Percentiles rank a stretch among this genome's conserved stretches.
Evolutionary conservation across 2,888 invertebrate genomes (phyloP).

Genomic region (Trissolcus brochymenae): DNA sequence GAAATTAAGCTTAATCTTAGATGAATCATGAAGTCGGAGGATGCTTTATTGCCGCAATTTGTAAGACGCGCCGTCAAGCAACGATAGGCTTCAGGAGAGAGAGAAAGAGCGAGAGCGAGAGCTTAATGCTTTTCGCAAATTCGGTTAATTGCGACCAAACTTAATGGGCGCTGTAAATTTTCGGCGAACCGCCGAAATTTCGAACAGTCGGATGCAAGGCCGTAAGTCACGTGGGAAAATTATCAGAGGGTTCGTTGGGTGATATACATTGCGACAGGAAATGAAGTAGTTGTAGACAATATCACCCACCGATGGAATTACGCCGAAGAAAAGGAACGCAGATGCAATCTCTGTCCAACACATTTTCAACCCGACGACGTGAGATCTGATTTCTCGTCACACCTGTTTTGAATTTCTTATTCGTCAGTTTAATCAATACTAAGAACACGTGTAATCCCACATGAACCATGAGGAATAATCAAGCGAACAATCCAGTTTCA

Average conservation of each 20-base stretch:
- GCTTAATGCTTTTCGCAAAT: constrained; percentile 45
- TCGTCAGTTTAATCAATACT: too few species aligned
- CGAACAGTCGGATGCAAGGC: background rate
- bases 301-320: background rate
- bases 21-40: constrained; percentile 60
- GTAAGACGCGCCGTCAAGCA: constrained; percentile 45
- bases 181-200: constrained; percentile 14
- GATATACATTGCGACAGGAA: constrained; percentile 1
- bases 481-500: background rate
- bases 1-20: constrained; percentile 61
- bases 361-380: too few species aligned
- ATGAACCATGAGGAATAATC: too few species aligned
- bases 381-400: too few species aligned
- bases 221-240: constrained; percentile 4
- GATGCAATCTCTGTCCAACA: too few species aligned
- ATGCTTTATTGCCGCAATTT: constrained; percentile 59
- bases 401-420: too few species aligned
- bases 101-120: too few species aligned
- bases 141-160: constrained; percentile 42
- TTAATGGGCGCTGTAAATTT: constrained; percentile 37
- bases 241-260: background rate
- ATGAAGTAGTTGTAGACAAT: constrained; percentile 4
- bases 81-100: constrained; percentile 14
- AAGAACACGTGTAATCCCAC: too few species aligned
- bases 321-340: too few species aligned